Evolutionary conservation across 23 tunicate genomes (phyloP), one percentile per base, ranked within the genome.

Genomic region (Botrylloides violaceus): DNA sequence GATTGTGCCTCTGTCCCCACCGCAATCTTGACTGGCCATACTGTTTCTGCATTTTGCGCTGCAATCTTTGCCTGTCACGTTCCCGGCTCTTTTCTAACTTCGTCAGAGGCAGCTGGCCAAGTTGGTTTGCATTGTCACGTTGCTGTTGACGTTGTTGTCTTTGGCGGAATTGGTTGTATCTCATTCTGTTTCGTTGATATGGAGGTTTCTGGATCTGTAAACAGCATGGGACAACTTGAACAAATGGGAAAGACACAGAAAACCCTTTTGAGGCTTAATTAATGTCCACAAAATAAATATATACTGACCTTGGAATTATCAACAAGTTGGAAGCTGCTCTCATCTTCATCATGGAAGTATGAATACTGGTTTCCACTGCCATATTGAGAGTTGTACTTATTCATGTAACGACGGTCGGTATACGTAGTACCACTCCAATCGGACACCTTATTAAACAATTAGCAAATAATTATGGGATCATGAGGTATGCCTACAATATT

Each of bases 381-480:
- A 55, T 79, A 95, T 60, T 82, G 91, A 2, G 96, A 83, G 66
- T 73, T 66, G 73, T 95, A 95, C 55, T 95, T 95, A 56, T 87
- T 87, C 77, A 71, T 84, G 37, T 73, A 82, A 21, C 83, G 75
- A 4, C 96, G 96, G 68, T 95, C 99, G n/a, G 79, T 82, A 64
- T 95, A 95, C 21, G 99, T 95, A 39, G 81, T 84, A 1, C 96
- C 96, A 79, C 87, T 95, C 99, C 99, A 95, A 75, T 95, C 99
- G 66, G 99, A 84, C 20, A 95, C 99, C 96, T 93, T 29, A n/a
- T n/a, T n/a, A n/a, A n/a, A n/a, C n/a, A n/a, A n/a, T n/a, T n/a
- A n/a, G n/a, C n/a, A n/a, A 47, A 47, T 47, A 47, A 47, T 47
- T 47, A 47, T n/a, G n/a, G n/a, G n/a, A n/a, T n/a, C n/a, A n/a